Evolutionary conservation across 2,113 vertebrate species (phyloP), one percentile per base, ranked within the genome.

Genomic region (Cyprinus carpio): DNA sequence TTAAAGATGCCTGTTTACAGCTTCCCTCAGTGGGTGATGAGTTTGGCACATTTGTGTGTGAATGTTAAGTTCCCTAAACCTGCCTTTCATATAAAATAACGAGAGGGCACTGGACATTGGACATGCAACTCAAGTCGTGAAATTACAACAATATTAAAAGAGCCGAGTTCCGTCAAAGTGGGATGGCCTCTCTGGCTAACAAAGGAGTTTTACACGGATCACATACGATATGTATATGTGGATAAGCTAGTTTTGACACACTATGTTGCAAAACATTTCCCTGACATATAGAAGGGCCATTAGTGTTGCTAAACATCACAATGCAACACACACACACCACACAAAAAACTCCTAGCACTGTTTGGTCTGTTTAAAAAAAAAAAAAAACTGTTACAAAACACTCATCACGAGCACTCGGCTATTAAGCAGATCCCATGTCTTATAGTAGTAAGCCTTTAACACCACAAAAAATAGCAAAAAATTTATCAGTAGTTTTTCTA

Each of bases 101-200:
- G 2, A 86, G 82, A 65, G 85, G 79, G 71, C 56, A 85, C 81
- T 83, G 81, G n/a, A 72, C 64, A 51, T 51, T 82, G 46, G 71
- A 86, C 84, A 89, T 85, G 83, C 75, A 82, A 78, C 87, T 60
- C 75, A 51, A 51, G 85, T n/a, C 78, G 64, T 64, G n/a, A 69
- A 84, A 77, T 86, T 80, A 74, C n/a, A n/a, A 88, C 82, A 89
- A 87, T 87, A 86, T 87, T 89, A 85, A 82, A 87, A 75, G 56
- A 83, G 72, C 43, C n/a, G 74, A 76, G 64, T 75, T 64, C 72
- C 85, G n/a, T 89, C 84, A 72, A 84, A n/a, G 67, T 82, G 65
- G 58, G 85, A 89, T 89, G 88, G 88, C 88, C 87, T 89, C 79
- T 87, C n/a, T n/a, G 85, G 83, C 79, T n/a, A 84, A 84, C 40